phyloP scores from a whole-genome alignment of 1,140 invertebrate genomes.

The Hermetia illucens region DNA sequence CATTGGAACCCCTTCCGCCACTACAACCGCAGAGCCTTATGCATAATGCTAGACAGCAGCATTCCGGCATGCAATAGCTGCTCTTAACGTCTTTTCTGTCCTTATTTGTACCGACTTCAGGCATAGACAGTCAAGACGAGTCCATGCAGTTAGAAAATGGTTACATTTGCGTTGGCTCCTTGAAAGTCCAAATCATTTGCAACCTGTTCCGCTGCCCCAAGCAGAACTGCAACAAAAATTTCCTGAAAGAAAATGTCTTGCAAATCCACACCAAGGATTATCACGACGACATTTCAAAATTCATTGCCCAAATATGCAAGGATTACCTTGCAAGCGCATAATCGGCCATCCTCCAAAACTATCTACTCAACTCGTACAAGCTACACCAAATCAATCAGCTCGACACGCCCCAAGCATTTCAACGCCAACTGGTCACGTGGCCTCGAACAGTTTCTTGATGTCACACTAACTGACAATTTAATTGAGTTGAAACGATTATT shows the following conservation, averaged over 20 bases:
- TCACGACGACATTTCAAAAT: constrained; percentile 59
- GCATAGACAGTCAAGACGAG: too few species aligned
- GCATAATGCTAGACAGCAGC: constrained; percentile 1
- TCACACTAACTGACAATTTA: too few species aligned
- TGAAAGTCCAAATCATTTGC: constrained; percentile 48
- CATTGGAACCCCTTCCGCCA: constrained; percentile 13
- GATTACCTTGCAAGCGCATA: constrained; percentile 65
- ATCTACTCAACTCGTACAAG: too few species aligned
- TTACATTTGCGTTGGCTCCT: constrained; percentile 40
- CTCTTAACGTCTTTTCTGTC: neutral
- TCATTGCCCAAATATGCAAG: constrained; percentile 75
- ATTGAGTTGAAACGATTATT: too few species aligned
- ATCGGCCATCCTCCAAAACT: constrained; percentile 44
- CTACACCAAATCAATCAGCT: too few species aligned
- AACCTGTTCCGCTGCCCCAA: constrained; percentile 59
- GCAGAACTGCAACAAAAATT: constrained; percentile 65
- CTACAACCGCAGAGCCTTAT: constrained; percentile 6
- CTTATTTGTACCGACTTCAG: too few species aligned
- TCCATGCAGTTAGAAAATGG: constrained; percentile 8
- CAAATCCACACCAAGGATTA: constrained; percentile 80
- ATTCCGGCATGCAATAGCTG: neutral
- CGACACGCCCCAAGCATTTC: too few species aligned
- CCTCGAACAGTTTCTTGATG: too few species aligned
- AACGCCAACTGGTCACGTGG: too few species aligned
- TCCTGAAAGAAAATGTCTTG: constrained; percentile 69